A percentile compares a stretch with the other conserved stretches of the same genome.
These are phyloP conservation scores for Eupeodes latifasciatus DNA, from an alignment of 2,888 invertebrate genomes.

Conservation along the genomic window DNA sequence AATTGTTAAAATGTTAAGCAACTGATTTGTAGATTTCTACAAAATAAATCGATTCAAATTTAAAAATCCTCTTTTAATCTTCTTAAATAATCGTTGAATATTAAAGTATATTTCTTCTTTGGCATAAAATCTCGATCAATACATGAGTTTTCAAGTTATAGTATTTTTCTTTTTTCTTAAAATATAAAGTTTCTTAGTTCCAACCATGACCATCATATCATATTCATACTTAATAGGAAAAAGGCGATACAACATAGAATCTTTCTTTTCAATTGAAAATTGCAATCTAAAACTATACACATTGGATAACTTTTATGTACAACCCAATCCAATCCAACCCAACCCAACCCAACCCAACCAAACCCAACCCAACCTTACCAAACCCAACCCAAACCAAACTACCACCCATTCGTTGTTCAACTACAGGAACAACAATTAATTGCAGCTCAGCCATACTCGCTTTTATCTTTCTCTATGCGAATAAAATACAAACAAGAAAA, in stretches of 20 bases:
- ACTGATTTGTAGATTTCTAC: no score
- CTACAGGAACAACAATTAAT: constrained; percentile 51
- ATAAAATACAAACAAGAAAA: background rate
- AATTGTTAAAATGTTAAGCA: no score
- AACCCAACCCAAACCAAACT: background rate
- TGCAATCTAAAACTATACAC: background rate
- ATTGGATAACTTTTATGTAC: background rate
- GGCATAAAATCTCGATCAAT: background rate
- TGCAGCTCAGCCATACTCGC: constrained; percentile 61
- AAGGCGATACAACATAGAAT: background rate
- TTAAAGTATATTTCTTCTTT: constrained; percentile 8
- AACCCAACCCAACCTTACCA: background rate
- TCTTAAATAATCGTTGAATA: constrained; percentile 32
- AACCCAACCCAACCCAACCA: background rate
- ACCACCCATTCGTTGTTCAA: constrained; percentile 42
- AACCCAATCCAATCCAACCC: background rate
- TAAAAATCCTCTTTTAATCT: no score
- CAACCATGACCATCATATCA: constrained; percentile 1
- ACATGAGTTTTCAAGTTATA: background rate
- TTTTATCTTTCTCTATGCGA: constrained; percentile 1
- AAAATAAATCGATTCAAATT: constrained; percentile 4
- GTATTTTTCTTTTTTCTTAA: constrained; percentile 20
- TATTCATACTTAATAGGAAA: background rate
- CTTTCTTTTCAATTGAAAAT: background rate
- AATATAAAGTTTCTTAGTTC: background rate